Base-by-base conservation (phyloP, 2,113 vertebrate species). In the Chrysemys picta region DNA sequence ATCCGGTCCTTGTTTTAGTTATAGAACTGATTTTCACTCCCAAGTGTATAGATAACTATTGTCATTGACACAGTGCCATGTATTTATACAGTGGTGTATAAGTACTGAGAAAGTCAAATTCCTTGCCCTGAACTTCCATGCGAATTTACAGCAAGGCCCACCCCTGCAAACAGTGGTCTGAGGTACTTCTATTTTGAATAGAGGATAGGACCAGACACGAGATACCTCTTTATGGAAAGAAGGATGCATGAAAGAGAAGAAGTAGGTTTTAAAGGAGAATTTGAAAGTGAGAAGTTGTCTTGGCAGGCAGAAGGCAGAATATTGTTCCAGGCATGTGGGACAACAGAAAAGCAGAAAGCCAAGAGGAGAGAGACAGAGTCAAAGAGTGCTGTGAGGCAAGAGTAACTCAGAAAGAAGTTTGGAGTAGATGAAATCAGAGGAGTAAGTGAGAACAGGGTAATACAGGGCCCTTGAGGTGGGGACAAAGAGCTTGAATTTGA, bases 281-380 rank as follows among this genome's bases (percentile, higher is more conserved):
- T 0, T 2, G 1, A 16, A 82, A 87, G 7, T 8, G 50, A 13
- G 5, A 0, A 65, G 52, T 2, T 1, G 24, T 7, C 9, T 88
- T 14, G 22, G 8, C 2, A 42, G 31, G 62, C 2, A 57, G 81
- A 54, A 10, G 82, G 16, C 50, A 72, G 22, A 65, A 35, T 0
- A 1, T 59, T 38, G 4, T 76, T 89, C 25, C 52, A 87, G 16
- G 53, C 49, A 4, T 24, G 54, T n/a, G 49, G 31, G 42, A 54
- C 57, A 78, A 17, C 5, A 53, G 2, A 52, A 65, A 91, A 59
- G 62, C 42, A 25, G 24, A 53, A 76, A 80, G 25, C 25, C 57
- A 35, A 38, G 45, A 62, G 27, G 50, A 87, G 75, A 12, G 10
- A 52, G 19, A 1, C 0, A 0, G 9, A 54, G 14, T 11, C 25